These are phyloP conservation scores for Lepidocyrtinus sp. DNA, from an alignment of 2,888 invertebrate species.

Conservation along the genomic window DNA sequence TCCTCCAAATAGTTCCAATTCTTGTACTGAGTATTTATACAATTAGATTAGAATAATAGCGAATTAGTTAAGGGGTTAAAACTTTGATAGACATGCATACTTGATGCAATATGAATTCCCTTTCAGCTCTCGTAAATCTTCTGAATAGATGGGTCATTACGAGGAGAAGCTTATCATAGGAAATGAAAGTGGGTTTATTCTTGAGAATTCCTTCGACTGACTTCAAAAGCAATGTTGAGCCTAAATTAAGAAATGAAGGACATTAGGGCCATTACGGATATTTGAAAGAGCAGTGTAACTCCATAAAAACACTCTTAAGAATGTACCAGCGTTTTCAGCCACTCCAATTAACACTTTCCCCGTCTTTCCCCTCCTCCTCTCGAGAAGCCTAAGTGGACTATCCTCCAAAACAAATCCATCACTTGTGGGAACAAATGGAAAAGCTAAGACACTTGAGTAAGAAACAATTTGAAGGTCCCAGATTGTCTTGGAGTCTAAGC, in stretches of 20 bases:
- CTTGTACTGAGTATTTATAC: conserved; percentile 50
- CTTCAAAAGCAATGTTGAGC: background rate
- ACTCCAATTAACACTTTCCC: conserved; percentile 55
- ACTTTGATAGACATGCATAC: no score
- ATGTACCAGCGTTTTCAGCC: conserved; percentile 50
- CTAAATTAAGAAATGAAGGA: background rate
- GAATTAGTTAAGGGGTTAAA: no score
- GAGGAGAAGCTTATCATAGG: conserved; percentile 73
- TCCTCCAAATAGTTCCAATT: conserved; percentile 61
- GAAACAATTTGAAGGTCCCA: conserved; percentile 23
- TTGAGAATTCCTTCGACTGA: conserved; percentile 66
- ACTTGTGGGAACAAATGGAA: conserved; percentile 46
- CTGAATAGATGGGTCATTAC: conserved; percentile 64
- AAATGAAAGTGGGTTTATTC: conserved; percentile 74
- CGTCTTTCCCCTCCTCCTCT: conserved; percentile 44
- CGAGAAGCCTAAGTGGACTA: conserved; percentile 30
- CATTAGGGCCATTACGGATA: conserved; percentile 1
- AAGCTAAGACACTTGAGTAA: conserved; percentile 4
- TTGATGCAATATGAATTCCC: conserved; percentile 47
- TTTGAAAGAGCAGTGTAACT: background rate
- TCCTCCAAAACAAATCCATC: conserved; percentile 44
- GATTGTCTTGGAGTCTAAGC: conserved; percentile 28
- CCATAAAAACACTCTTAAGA: no score
- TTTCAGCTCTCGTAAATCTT: conserved; percentile 6
- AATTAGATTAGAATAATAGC: no score